These are phyloP conservation scores for Thereva nobilitata DNA, from an alignment of 2,888 invertebrate species.

Conservation along the genomic window DNA sequence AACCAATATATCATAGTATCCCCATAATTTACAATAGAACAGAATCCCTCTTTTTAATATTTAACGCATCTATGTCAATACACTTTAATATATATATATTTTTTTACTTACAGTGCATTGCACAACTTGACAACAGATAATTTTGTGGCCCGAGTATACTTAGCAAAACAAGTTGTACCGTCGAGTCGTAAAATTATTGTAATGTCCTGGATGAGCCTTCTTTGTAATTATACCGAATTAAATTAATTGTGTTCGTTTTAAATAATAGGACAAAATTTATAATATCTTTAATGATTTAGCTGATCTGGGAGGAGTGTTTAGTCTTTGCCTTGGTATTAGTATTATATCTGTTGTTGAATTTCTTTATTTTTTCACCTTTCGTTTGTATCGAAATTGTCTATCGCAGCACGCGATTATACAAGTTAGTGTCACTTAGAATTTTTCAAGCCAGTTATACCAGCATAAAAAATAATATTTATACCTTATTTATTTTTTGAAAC, in stretches of 20 bases:
- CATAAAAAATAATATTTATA: background rate
- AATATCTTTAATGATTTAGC: constrained; percentile 46
- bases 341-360: constrained; percentile 55
- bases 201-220: constrained; percentile 56
- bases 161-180: constrained; percentile 55
- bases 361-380: constrained; percentile 53
- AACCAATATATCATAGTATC: no score
- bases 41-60: no score
- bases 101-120: constrained; percentile 16
- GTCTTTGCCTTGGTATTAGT: constrained; percentile 55
- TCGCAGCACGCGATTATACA: constrained; percentile 35
- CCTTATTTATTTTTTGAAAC: background rate
- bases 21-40: no score
- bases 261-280: no score
- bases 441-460: background rate
- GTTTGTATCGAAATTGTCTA: constrained; percentile 48
- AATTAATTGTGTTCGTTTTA: background rate
- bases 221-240: constrained; percentile 47
- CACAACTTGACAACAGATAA: constrained; percentile 46
- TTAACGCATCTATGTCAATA: no score
- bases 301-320: constrained; percentile 57
- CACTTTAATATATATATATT: background rate
- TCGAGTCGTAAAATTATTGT: constrained; percentile 55
- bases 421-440: constrained; percentile 16
- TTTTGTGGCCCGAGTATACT: constrained; percentile 53